Evolutionary conservation across 2,113 vertebrate species (phyloP).

Genomic region (Lanius collurio): DNA sequence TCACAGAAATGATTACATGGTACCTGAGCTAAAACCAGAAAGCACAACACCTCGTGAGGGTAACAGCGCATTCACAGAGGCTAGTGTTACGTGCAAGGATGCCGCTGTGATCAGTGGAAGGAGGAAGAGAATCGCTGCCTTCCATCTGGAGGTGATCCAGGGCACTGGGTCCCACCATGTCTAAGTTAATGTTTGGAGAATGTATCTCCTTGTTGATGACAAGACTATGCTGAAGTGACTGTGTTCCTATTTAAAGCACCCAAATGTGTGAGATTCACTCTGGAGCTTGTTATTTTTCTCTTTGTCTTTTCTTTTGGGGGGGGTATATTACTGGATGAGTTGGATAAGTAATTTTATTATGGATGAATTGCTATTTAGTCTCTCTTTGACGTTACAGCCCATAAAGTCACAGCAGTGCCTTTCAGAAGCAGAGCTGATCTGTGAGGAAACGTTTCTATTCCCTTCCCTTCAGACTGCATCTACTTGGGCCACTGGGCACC

Average conservation of each 20-base stretch:
- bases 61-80: background rate
- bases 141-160: background rate
- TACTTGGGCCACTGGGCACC: background rate
- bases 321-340: background rate
- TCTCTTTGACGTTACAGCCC: background rate
- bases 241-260: background rate
- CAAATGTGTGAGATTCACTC: background rate
- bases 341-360: background rate
- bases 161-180: background rate
- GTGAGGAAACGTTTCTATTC: background rate
- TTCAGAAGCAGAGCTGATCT: slow-evolving; percentile 42
- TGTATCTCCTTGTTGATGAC: background rate
- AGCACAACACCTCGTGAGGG: fast-evolving
- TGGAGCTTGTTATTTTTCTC: background rate
- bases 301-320: background rate
- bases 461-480: slow-evolving; percentile 24
- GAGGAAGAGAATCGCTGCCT: background rate
- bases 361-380: background rate
- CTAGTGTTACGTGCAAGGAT: background rate
- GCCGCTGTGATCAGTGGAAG: background rate
- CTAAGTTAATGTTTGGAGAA: background rate
- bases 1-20: background rate
- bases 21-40: background rate
- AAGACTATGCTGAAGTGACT: background rate
- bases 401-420: background rate